These are phyloP conservation scores for Theropithecus gelada DNA, from an alignment of 2,113 vertebrate genomes.

Conservation along the genomic window DNA sequence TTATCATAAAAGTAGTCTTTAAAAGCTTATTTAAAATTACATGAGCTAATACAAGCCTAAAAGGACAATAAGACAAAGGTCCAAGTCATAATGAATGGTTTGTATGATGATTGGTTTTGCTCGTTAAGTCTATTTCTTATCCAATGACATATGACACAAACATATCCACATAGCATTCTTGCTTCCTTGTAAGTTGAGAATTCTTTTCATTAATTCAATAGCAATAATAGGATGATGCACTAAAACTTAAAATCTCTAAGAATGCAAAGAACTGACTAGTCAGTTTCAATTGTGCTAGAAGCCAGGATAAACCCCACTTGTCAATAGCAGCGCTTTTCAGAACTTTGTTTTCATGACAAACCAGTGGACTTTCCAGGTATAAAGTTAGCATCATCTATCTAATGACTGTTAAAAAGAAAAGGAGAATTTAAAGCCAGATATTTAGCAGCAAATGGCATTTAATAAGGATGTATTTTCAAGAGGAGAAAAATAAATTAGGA, in stretches of 20 bases:
- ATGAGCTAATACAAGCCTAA: not conserved
- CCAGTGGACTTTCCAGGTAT: not conserved
- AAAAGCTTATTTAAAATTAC: not conserved
- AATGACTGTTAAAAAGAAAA: not conserved
- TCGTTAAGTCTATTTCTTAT: not conserved
- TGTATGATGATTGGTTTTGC: not conserved
- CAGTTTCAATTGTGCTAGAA: not conserved
- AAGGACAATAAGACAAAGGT: not conserved
- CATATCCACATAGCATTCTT: not conserved
- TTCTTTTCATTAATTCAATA: not conserved
- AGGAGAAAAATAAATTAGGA: conserved; percentile 10
- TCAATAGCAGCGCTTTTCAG: not conserved
- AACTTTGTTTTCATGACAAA: conserved; percentile 4
- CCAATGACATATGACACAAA: not conserved
- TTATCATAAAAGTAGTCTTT: not conserved
- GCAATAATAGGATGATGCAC: not conserved
- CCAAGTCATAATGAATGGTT: not conserved
- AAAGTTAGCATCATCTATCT: not conserved
- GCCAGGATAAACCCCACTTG: not conserved
- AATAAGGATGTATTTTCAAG: conserved; percentile 14
- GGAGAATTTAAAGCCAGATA: conserved; percentile 22
- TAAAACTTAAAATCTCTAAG: not conserved
- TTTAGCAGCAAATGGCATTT: conserved; percentile 30
- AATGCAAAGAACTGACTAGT: not conserved
- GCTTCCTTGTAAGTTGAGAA: not conserved